Evolutionary conservation across 2,797 vertebrate genomes (phyloP).

Genomic region (Philypnodon macrostomus): DNA sequence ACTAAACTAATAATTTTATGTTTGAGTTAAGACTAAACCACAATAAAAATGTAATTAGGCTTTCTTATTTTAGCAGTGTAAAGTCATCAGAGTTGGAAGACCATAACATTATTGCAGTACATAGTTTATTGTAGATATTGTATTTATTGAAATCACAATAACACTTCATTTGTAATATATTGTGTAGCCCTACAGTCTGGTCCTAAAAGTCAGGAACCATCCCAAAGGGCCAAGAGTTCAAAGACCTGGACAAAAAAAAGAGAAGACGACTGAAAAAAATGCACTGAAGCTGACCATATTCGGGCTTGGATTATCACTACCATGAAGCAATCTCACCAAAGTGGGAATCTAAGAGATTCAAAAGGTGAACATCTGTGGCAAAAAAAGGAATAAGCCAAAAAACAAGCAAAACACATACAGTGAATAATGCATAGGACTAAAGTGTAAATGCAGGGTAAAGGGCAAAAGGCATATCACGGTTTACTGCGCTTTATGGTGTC

Average conservation of each 20-base stretch:
- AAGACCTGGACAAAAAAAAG: constrained; percentile 85
- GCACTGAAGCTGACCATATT: constrained; percentile 9
- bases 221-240: constrained; percentile 95
- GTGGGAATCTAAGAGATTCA: constrained; percentile 13
- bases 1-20: too few relatives aligned
- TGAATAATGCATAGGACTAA: constrained; percentile 49
- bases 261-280: not conserved
- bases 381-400: constrained; percentile 28
- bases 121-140: too few relatives aligned
- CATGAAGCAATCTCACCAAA: constrained; percentile 13
- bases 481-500: too few relatives aligned
- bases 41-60: too few relatives aligned
- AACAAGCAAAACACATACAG: constrained; percentile 18
- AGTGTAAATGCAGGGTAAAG: constrained; percentile 20
- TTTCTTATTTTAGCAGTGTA: too few relatives aligned
- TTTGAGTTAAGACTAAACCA: too few relatives aligned
- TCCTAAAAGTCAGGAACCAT: too few relatives aligned
- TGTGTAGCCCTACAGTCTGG: too few relatives aligned
- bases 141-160: too few relatives aligned
- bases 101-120: too few relatives aligned
- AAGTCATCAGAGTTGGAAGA: too few relatives aligned
- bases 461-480: constrained; percentile 5
- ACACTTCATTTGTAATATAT: too few relatives aligned
- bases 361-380: constrained; percentile 19
- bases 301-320: constrained; percentile 11